Percentiles rank a stretch among this genome's conserved stretches.
Evolutionary conservation across 2,888 invertebrate genomes (phyloP).

Genomic region (Blera fallax): DNA sequence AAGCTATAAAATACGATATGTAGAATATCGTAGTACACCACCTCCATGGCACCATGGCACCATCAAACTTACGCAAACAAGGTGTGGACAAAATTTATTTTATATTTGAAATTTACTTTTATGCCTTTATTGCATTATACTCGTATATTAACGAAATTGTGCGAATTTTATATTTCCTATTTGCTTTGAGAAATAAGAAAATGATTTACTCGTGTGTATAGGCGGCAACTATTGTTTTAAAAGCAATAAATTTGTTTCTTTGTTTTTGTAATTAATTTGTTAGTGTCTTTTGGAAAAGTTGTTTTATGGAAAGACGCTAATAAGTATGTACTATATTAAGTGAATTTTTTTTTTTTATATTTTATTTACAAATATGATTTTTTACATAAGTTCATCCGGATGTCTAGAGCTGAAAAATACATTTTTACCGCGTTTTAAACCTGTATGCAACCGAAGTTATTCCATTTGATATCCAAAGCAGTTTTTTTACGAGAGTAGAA

Average conservation of each 20-base stretch:
- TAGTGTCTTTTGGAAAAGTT: not conserved
- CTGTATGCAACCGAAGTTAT: no score
- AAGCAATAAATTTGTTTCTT: not conserved
- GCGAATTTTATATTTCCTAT: constrained; percentile 41
- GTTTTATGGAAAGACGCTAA: not conserved
- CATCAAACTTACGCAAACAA: constrained; percentile 24
- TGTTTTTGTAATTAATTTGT: constrained; percentile 1
- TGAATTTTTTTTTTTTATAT: not conserved
- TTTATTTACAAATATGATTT: not conserved
- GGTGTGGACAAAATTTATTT: constrained; percentile 41
- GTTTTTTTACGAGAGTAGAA: no score
- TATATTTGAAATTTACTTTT: constrained; percentile 35
- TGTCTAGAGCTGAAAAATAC: not conserved
- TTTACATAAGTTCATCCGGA: not conserved
- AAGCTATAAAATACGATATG: constrained; percentile 9
- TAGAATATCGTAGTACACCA: not conserved
- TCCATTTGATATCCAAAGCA: no score
- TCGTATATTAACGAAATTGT: constrained; percentile 52
- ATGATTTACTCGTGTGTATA: constrained; percentile 4
- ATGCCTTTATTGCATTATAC: constrained; percentile 18
- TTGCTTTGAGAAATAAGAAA: constrained; percentile 6
- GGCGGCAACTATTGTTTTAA: not conserved
- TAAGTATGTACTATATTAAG: not conserved
- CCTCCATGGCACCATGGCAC: not conserved
- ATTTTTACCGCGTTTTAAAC: no score